These are phyloP conservation scores for Dione juno DNA, from an alignment of 2,888 invertebrate species.

Conservation along the genomic window DNA sequence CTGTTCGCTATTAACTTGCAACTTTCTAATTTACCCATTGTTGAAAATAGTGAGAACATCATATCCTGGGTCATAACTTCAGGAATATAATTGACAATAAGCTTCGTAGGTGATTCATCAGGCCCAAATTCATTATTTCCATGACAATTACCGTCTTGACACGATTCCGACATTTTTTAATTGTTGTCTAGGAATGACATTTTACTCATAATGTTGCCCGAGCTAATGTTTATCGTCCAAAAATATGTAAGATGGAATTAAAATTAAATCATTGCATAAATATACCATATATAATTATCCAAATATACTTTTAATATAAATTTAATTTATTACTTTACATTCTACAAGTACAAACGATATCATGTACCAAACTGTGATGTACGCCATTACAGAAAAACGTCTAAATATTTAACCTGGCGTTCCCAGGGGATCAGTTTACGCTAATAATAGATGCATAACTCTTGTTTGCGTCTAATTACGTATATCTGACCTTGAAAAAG, in stretches of 20 bases:
- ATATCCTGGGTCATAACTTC: conserved; percentile 84
- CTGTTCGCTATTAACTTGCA: conserved; percentile 83
- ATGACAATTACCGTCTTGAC: conserved; percentile 84
- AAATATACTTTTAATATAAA: too few relatives aligned
- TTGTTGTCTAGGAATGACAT: conserved; percentile 84
- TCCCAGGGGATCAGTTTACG: too few relatives aligned
- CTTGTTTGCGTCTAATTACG: too few relatives aligned
- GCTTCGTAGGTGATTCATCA: conserved; percentile 83
- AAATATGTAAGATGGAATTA: conserved; percentile 46
- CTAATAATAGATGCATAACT: too few relatives aligned
- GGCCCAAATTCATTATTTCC: conserved; percentile 81
- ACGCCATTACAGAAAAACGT: too few relatives aligned
- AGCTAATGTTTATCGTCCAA: conserved; percentile 59
- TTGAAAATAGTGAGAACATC: conserved; percentile 83
- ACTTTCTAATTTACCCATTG: conserved; percentile 84
- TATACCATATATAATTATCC: too few relatives aligned
- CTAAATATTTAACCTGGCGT: too few relatives aligned
- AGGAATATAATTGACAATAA: conserved; percentile 84
- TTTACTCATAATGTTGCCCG: conserved; percentile 68
- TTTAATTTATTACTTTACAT: too few relatives aligned
- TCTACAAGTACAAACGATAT: too few relatives aligned
- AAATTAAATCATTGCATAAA: background rate
- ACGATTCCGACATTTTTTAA: conserved; percentile 85
- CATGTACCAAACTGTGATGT: too few relatives aligned
- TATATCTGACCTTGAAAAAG: too few relatives aligned